A percentile compares a stretch with the other conserved stretches of the same genome.
Evolutionary conservation across 2,888 invertebrate genomes (phyloP).

Genomic region (Maniola hyperantus): DNA sequence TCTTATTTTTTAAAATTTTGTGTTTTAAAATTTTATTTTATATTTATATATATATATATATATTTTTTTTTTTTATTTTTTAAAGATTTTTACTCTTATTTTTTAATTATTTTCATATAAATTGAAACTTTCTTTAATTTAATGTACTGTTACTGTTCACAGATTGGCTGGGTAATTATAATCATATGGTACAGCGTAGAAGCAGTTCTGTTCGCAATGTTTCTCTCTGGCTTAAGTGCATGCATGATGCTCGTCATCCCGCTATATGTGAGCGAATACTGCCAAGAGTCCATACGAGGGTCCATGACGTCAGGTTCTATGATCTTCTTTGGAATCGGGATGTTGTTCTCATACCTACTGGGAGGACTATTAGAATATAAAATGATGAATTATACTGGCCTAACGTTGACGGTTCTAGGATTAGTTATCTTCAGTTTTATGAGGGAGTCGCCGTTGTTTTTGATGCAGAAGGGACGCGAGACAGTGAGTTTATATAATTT

Average conservation of each 20-base stretch:
- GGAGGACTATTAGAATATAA: slow-evolving; percentile 59
- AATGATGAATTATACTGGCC: slow-evolving; percentile 53
- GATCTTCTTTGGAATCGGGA: slow-evolving; percentile 58
- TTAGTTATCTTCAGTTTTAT: slow-evolving; percentile 47
- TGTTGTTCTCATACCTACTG: slow-evolving; percentile 60
- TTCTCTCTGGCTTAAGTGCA: slow-evolving; percentile 59
- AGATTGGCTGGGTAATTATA: slow-evolving; percentile 62
- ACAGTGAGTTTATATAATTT: slow-evolving; percentile 45
- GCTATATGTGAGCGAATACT: slow-evolving; percentile 62
- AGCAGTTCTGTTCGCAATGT: slow-evolving; percentile 53
- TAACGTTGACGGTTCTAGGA: slow-evolving; percentile 49
- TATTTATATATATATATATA: too few species aligned
- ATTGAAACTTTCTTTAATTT: too few species aligned
- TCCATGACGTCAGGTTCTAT: slow-evolving; percentile 57
- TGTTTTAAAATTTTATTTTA: too few species aligned
- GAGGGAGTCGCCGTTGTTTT: slow-evolving; percentile 60
- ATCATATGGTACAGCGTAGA: slow-evolving; percentile 52
- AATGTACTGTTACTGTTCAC: slow-evolving; percentile 23
- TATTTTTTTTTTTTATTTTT: too few species aligned
- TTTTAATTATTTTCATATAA: too few species aligned
- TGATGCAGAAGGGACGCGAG: slow-evolving; percentile 61
- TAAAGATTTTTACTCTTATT: too few species aligned
- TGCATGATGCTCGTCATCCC: slow-evolving; percentile 53
- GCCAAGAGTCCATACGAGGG: slow-evolving; percentile 65
- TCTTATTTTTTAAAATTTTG: too few species aligned